phyloP scores from a whole-genome alignment of 2,797 vertebrate genomes.

The Brachyalestes nurse region DNA sequence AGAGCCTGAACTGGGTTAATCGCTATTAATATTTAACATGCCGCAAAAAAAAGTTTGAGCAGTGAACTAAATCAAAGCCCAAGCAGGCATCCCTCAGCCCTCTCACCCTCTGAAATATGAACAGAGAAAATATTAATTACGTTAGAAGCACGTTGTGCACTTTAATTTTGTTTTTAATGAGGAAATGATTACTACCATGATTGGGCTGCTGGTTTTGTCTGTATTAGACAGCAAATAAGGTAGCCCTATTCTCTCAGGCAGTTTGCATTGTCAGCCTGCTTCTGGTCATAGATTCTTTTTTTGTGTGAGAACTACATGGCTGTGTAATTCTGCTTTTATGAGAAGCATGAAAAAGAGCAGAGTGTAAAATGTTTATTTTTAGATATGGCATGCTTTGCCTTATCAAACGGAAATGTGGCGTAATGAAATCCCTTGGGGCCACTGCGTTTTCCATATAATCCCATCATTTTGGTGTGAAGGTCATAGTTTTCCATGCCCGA shows the following conservation, averaged over 20 bases:
- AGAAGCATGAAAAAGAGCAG: neutral
- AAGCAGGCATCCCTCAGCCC: conserved; percentile 72
- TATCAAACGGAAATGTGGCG: conserved; percentile 7
- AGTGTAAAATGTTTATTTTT: conserved; percentile 27
- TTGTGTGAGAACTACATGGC: neutral
- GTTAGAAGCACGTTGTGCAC: conserved; percentile 33
- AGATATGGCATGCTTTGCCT: conserved; percentile 7
- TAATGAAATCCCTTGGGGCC: conserved; percentile 16
- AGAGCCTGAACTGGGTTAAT: conserved; percentile 86
- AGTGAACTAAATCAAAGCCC: conserved; percentile 84
- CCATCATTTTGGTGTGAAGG: conserved; percentile 22
- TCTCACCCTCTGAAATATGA: conserved; percentile 56
- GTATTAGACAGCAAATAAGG: conserved; percentile 28
- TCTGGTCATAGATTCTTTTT: conserved; percentile 24
- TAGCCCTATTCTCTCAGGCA: neutral
- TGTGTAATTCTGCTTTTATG: conserved; percentile 17
- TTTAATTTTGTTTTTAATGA: conserved; percentile 44
- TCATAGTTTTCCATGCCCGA: conserved; percentile 30
- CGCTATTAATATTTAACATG: conserved; percentile 86
- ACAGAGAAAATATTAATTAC: conserved; percentile 51
- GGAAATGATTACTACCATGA: conserved; percentile 41
- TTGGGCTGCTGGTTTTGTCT: conserved; percentile 11
- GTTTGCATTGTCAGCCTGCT: conserved; percentile 18
- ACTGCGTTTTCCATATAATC: neutral
- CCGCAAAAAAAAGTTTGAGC: conserved; percentile 76